Evolutionary conservation across 2,797 vertebrate species (phyloP), one percentile per base, ranked within the genome.

Genomic region (Melanotaenia maccullochi): DNA sequence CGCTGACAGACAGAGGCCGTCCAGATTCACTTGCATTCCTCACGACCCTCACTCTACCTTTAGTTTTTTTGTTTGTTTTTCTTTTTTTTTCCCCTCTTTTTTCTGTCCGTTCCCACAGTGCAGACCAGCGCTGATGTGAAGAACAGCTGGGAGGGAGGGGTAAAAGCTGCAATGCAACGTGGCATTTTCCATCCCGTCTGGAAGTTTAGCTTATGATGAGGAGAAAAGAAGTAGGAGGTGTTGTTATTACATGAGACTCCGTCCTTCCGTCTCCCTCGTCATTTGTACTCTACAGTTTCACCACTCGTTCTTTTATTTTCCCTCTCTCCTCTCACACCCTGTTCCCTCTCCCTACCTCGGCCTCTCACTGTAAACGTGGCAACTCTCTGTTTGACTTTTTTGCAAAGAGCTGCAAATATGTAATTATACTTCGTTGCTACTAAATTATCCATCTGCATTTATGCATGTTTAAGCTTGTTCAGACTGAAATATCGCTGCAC

Each of bases 111-210:
- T 81, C 86, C 87, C 85, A 82, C 89, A 93, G 80, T 76, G 80
- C 75, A 65, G 57, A 54, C 25, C 65, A 55, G 85, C 82, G 82
- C 83, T 83, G 87, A 95, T 93, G 92, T 89, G 89, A 91, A 73
- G 89, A 95, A 96, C 89, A 96, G 95, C 96, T 96, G 96, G 66
- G 60, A 25, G 35, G 64, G 81, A 82, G 87, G 57, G 32, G 38
- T 72, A 57, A 73, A 76, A 81, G 8, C 54, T 64, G 70, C 72
- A 11, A 64, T 93, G 93, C 93, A 87, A 95, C 94, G 94, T 95
- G 94, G 94, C 94, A 7, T 91, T 95, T 94, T 94, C 92, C 91
- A 87, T 89, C 83, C 86, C 86, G 89, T 33, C 78, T 82, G 65
- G 76, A 79, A 75, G 83, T 73, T 60, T 76, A 84, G 64, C 68